These are phyloP conservation scores for Corvus moneduloides DNA, from an alignment of 2,113 vertebrate genomes.

Conservation along the genomic window DNA sequence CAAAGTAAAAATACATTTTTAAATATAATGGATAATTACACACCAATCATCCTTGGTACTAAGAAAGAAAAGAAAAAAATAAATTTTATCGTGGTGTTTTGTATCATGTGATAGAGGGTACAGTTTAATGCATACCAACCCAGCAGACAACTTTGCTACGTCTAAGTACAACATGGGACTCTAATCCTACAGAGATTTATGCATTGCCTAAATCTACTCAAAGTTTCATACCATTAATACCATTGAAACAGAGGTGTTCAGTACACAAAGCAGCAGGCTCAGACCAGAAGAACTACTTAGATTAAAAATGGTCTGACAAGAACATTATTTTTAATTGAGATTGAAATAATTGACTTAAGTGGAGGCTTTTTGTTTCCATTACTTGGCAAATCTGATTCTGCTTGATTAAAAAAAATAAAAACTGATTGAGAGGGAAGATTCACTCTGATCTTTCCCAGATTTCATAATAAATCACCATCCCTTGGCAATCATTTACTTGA, in stretches of 20 bases:
- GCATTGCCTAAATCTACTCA: background rate
- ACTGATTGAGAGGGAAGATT: background rate
- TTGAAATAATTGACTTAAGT: constrained; percentile 12
- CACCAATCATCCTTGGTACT: background rate
- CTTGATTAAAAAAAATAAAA: background rate
- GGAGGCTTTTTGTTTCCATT: background rate
- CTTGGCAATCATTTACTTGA: background rate
- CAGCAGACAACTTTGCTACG: background rate
- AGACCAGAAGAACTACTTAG: background rate
- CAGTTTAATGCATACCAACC: background rate
- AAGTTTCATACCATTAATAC: background rate
- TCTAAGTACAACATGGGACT: background rate
- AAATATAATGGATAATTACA: background rate
- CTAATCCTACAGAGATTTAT: background rate
- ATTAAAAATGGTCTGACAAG: background rate
- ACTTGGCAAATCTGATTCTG: background rate
- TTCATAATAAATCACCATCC: background rate
- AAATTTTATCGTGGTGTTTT: background rate
- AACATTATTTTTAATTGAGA: constrained; percentile 10
- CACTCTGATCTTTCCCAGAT: background rate
- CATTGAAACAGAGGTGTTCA: background rate
- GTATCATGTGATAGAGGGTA: background rate
- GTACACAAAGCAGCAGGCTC: background rate
- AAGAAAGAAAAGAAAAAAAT: background rate
- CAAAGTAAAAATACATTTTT: background rate